These are phyloP conservation scores for Ceratosolen fusciceps DNA, from an alignment of 1,140 invertebrate genomes.

Conservation along the genomic window DNA sequence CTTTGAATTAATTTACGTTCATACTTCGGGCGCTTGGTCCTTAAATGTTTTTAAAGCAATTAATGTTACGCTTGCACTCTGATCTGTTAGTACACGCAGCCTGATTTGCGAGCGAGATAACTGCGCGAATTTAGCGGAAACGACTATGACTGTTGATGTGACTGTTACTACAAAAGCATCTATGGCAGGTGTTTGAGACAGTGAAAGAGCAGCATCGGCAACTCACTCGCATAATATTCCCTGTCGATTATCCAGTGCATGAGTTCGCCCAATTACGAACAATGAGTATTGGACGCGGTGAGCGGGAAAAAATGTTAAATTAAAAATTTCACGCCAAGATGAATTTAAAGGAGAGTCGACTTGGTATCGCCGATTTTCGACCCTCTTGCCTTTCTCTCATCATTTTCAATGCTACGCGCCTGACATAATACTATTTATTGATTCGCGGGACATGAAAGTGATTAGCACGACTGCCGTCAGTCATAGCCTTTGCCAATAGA, in stretches of 20 bases:
- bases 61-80: not conserved
- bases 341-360: too few relatives aligned
- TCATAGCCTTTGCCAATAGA: not conserved
- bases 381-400: not conserved
- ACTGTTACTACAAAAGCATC: not conserved
- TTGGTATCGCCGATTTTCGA: not conserved
- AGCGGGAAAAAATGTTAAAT: not conserved
- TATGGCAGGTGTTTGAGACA: not conserved
- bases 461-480: too few relatives aligned
- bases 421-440: not conserved
- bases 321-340: not conserved
- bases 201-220: not conserved
- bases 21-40: not conserved
- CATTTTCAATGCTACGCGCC: too few relatives aligned
- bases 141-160: not conserved
- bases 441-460: not conserved
- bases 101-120: slow-evolving; percentile 2
- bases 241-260: too few relatives aligned
- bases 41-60: not conserved
- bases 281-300: too few relatives aligned
- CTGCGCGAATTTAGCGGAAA: slow-evolving; percentile 7
- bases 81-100: not conserved
- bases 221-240: too few relatives aligned
- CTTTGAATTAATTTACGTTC: not conserved
- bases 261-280: too few relatives aligned